A percentile compares a stretch with the other conserved stretches of the same genome.
These are phyloP conservation scores for Lepidocyrtinus sp. DNA, from an alignment of 2,888 invertebrate genomes.

Conservation along the genomic window DNA sequence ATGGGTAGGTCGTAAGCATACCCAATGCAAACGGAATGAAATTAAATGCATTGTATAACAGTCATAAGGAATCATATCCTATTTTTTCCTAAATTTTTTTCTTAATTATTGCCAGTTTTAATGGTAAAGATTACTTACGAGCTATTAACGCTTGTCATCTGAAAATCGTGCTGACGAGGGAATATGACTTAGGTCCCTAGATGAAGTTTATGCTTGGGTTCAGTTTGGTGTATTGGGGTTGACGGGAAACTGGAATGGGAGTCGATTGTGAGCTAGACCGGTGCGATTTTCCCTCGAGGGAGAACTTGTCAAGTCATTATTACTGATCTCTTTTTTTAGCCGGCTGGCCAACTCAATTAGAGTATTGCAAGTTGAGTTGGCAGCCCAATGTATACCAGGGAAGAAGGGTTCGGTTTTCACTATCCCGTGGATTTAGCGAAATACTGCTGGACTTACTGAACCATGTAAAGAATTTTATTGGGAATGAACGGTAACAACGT, in stretches of 20 bases:
- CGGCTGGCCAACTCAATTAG: slow-evolving; percentile 50
- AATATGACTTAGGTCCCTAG: not conserved
- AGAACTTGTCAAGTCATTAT: slow-evolving; percentile 48
- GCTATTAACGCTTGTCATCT: slow-evolving; percentile 40
- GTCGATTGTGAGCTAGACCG: too few relatives aligned
- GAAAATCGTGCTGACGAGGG: slow-evolving; percentile 14
- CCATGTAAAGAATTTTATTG: slow-evolving; percentile 25
- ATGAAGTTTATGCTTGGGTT: not conserved
- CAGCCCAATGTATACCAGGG: too few relatives aligned
- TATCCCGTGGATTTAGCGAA: not conserved
- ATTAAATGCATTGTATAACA: too few relatives aligned
- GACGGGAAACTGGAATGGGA: too few relatives aligned
- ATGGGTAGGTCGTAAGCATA: not conserved
- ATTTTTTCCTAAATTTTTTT: too few relatives aligned
- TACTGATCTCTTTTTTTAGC: slow-evolving; percentile 46
- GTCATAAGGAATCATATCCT: too few relatives aligned
- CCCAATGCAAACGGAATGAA: too few relatives aligned
- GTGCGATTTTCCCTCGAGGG: slow-evolving; percentile 36
- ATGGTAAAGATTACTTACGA: not conserved
- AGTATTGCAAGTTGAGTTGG: slow-evolving; percentile 39
- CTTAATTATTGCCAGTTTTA: too few relatives aligned
- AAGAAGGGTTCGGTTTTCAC: too few relatives aligned
- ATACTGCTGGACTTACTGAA: slow-evolving; percentile 17
- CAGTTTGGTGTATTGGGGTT: slow-evolving; percentile 10
- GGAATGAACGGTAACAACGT: too few relatives aligned